Conservation (phyloP, 2,888 invertebrate species). For the Himalopsyche kuldschensis region DNA sequence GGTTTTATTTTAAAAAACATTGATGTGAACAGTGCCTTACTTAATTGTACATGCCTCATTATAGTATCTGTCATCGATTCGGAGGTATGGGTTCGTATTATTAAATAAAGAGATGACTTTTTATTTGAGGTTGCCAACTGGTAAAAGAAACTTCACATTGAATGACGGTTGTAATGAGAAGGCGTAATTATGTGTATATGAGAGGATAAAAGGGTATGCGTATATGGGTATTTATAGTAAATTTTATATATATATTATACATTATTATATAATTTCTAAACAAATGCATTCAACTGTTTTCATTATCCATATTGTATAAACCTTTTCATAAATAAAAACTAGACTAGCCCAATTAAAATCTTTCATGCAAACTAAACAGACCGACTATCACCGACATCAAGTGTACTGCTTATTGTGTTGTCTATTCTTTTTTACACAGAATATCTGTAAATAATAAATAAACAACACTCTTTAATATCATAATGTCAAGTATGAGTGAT, state of each 20-base stretch:
- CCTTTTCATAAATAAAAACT: not conserved
- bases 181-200: not conserved
- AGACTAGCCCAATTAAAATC: not conserved
- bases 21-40: not conserved
- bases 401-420: too few relatives aligned
- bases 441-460: too few relatives aligned
- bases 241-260: not conserved
- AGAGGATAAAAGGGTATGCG: not conserved
- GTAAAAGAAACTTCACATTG: not conserved
- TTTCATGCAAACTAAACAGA: not conserved
- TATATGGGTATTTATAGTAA: not conserved
- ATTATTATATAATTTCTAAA: not conserved
- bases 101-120: not conserved
- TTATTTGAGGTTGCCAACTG: not conserved
- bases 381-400: too few relatives aligned
- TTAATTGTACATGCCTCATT: not conserved
- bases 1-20: not conserved
- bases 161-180: not conserved
- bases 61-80: not conserved
- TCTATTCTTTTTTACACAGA: too few relatives aligned
- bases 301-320: not conserved
- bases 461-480: too few relatives aligned
- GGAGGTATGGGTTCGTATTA: not conserved
- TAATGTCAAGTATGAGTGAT: too few relatives aligned
- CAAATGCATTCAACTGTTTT: not conserved